phyloP scores from a whole-genome alignment of 2,888 invertebrate species.

The Lamellibrachia columna region DNA sequence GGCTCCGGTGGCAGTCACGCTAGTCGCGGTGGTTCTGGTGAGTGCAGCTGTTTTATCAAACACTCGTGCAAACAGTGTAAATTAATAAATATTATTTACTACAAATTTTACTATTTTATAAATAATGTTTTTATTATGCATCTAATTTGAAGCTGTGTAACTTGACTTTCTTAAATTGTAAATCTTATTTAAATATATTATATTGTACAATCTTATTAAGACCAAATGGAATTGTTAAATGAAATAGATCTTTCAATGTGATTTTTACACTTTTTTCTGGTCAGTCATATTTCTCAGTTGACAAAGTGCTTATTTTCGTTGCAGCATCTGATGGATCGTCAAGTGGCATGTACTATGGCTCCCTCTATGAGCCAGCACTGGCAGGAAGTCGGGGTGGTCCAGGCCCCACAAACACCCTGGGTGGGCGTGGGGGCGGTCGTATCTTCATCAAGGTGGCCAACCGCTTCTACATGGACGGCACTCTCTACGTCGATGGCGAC shows the following conservation, averaged over 20 bases:
- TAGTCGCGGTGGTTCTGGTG: conserved; percentile 43
- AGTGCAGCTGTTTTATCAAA: neutral
- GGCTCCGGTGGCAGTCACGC: conserved; percentile 50
- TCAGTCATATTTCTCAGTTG: neutral
- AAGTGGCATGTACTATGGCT: conserved; percentile 46
- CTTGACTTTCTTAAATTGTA: neutral
- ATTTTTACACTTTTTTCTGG: neutral
- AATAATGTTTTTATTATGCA: too few relatives aligned
- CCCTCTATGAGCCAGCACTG: conserved; percentile 45
- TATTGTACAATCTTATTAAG: neutral
- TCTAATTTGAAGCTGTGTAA: neutral
- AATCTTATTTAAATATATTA: neutral
- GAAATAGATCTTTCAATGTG: neutral
- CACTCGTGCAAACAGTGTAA: neutral
- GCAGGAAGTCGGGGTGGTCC: conserved; percentile 45
- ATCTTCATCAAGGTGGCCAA: conserved; percentile 46
- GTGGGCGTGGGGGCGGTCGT: conserved; percentile 49
- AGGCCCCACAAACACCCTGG: conserved; percentile 33
- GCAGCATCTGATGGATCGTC: conserved; percentile 27
- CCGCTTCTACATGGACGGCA: conserved; percentile 48
- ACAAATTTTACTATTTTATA: too few relatives aligned
- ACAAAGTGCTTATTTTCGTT: conserved; percentile 22
- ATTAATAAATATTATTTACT: too few relatives aligned
- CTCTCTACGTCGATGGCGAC: conserved; percentile 46
- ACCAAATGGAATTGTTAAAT: neutral